Evolutionary conservation across 2,113 vertebrate genomes (phyloP).

Genomic region (Ammodramus savannarum): DNA sequence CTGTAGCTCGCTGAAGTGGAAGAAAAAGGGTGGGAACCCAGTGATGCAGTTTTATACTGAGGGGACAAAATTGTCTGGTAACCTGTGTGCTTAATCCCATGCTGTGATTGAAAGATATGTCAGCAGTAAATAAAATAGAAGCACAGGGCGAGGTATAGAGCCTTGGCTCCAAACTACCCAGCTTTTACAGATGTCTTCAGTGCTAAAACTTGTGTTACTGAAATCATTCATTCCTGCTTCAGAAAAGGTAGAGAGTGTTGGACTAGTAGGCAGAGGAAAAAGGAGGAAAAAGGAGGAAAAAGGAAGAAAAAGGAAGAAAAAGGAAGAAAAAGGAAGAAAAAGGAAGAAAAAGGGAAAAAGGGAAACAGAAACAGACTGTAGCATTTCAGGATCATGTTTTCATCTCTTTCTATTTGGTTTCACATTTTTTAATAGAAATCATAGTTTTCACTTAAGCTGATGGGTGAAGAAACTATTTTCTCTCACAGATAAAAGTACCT

Average conservation of each 20-base stretch:
- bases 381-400: neutral
- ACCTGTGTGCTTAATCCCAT: neutral
- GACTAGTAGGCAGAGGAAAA: neutral
- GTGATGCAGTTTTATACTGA: neutral
- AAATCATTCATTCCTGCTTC: neutral
- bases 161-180: neutral
- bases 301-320: neutral
- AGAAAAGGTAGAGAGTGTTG: neutral
- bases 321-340: too few relatives aligned
- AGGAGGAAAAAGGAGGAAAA: neutral
- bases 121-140: slow-evolving; percentile 6
- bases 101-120: neutral
- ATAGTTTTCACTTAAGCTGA: neutral
- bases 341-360: neutral
- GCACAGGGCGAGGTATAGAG: neutral
- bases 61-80: neutral
- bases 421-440: neutral
- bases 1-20: neutral
- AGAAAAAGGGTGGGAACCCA: neutral
- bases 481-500: neutral
- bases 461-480: neutral
- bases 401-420: neutral
- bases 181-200: neutral
- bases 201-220: neutral
- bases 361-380: neutral